phyloP scores from a whole-genome alignment of 2,113 vertebrate genomes.

The Gadus macrocephalus region DNA sequence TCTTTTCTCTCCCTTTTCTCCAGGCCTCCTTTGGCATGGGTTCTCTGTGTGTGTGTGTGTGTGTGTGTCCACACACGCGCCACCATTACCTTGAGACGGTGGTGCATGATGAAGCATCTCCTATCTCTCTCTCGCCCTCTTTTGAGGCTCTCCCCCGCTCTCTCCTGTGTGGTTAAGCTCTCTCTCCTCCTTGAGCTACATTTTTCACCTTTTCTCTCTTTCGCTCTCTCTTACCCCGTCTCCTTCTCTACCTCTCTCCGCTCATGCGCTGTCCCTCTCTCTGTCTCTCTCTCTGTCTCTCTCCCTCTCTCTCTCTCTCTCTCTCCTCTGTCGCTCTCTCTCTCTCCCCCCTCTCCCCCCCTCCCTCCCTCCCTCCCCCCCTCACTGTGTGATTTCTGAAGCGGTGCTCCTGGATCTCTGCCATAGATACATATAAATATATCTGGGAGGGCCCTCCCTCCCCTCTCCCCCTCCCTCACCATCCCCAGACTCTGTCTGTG shows the following conservation, averaged over 20 bases:
- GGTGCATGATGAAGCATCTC: neutral
- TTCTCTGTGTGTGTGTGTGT: neutral
- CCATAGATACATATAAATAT: slow-evolving; percentile 25
- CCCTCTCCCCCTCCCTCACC: too few relatives aligned
- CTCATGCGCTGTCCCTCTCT: neutral
- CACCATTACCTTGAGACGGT: neutral
- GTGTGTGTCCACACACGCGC: neutral
- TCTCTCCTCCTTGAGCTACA: too few relatives aligned
- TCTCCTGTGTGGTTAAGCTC: neutral
- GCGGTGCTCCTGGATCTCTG: slow-evolving; percentile 22
- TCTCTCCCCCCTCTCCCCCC: neutral
- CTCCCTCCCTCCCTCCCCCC: neutral
- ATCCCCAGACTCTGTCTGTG: too few relatives aligned
- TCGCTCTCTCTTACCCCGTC: too few relatives aligned
- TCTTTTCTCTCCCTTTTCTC: neutral
- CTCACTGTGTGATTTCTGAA: slow-evolving; percentile 39
- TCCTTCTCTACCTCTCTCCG: too few relatives aligned
- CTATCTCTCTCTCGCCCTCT: neutral
- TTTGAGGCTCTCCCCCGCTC: neutral
- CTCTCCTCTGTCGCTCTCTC: neutral
- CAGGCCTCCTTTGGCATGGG: neutral
- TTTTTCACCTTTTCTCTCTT: too few relatives aligned
- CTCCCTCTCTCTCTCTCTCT: neutral
- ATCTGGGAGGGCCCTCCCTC: slow-evolving; percentile 12
- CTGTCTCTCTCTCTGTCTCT: neutral